Evolutionary conservation across 2,888 invertebrate species (phyloP), one percentile per base, ranked within the genome.

Genomic region (Caenorhabditis imperialis): DNA sequence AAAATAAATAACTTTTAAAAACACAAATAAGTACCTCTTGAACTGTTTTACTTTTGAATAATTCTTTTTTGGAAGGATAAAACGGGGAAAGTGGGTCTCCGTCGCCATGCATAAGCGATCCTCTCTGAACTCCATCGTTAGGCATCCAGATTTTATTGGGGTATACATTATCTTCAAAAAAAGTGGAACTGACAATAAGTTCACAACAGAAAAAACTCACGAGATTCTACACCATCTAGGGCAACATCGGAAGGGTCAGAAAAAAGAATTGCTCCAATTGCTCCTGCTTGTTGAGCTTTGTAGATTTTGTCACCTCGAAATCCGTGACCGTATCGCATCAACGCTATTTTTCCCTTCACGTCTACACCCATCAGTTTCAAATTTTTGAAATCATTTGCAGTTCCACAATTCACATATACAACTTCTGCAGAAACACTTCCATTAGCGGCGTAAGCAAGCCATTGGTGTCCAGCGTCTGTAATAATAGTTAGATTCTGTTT

Each of bases 1-100:
- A 53, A 10, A 50, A 6, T 30, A n/a, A 20, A 37, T 73, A 47
- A 23, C 45, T 16, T 27, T 74, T 75, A 25, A 33, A 47, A 35
- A 20, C n/a, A 22, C 25, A 14, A 40, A 27, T 22, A 16, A 20
- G 30, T 33, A 60, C 81, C 55, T 80, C 72, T 8, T 75, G 67
- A 53, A 80, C 73, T 30, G 82, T 88, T 44, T 78, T 61, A 10
- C 63, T 45, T 30, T 70, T 78, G 67, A 78, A 83, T 8, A 86
- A 61, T 79, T 84, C 86, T 88, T 89, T 88, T 60, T 88, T 89
- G 8, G 90, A 86, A 1, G 91, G 91, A 81, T 90, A 90, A 2
- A 89, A 88, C 0, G 90, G 90, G 3, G 91, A 91, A 2, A 90
- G 83, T 10, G 90, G 90, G 81, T 91, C 91, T 2, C 91, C 91